Evolutionary conservation across 2,888 invertebrate species (phyloP), one percentile per base, ranked within the genome.

Genomic region (Sarcophaga rosellei): DNA sequence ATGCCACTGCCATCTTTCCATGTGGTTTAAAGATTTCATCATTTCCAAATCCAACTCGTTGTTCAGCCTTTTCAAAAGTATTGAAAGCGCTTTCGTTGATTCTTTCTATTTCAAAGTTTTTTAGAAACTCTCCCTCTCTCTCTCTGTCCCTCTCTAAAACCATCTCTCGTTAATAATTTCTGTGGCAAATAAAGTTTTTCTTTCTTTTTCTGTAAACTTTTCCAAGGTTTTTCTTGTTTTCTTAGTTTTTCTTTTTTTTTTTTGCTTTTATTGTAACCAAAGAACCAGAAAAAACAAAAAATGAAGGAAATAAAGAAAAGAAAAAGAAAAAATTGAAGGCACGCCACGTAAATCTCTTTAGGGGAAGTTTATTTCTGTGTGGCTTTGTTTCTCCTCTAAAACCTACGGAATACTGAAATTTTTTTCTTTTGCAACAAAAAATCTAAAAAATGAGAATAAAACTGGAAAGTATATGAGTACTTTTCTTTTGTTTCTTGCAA

Each of bases 301-400:
- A 35, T 8, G 35, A 6, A 35, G 8, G 8, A 35, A 35, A 35
- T 1, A 35, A 8, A 35, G n/a, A n/a, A 35, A 1, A 35, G 0
- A 35, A 10, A 35, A 10, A 35, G 8, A 10, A 35, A 35, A 35
- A 35, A 35, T 35, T 35, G 10, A 35, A 35, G 35, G 35, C 35
- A 35, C n/a, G 6, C 0, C 47, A 47, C 23, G 23, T 63, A 4
- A 45, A 61, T 47, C 59, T 61, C 82, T 72, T 76, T 45, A 72
- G 76, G 65, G 35, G 35, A 35, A 72, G 65, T 53, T 53, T 3
- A 35, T 82, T 65, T 72, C 20, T 45, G 11, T 81, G 11, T 81
- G 72, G 25, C 59, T 70, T 70, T 23, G 2, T 20, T 44, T 69
- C 63, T 53, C 4, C 15, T 1, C 3, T 45, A 45, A 12, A 66